Evolutionary conservation across 1,140 invertebrate species (phyloP).

Genomic region (Pseudomyrmex cubaensis): DNA sequence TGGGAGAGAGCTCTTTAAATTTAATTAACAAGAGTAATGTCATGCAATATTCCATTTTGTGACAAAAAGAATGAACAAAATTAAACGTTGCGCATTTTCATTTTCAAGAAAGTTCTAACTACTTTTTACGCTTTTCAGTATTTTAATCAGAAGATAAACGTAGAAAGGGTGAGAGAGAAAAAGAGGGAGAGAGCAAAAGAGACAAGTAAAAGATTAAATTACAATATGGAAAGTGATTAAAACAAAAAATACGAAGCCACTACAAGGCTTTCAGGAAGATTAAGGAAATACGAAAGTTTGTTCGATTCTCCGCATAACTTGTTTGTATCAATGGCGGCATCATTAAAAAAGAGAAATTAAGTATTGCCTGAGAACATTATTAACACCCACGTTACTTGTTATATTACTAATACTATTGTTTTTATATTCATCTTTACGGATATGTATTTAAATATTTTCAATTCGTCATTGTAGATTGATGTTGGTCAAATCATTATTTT

Average conservation of each 20-base stretch:
- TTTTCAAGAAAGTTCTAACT: conserved; percentile 31
- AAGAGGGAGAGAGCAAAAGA: background rate
- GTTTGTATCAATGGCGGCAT: background rate
- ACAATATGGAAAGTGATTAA: conserved; percentile 44
- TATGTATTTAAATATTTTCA: background rate
- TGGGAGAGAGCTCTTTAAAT: background rate
- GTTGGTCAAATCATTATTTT: no score
- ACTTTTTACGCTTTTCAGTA: conserved; percentile 33
- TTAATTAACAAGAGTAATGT: conserved; percentile 33
- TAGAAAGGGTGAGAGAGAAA: no score
- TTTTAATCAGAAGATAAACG: conserved; percentile 38
- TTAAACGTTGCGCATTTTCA: conserved; percentile 26
- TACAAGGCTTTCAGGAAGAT: background rate
- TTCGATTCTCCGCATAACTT: background rate
- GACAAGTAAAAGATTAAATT: conserved; percentile 16
- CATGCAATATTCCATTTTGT: background rate
- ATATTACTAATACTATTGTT: background rate
- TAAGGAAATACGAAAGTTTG: conserved; percentile 15
- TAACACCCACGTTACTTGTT: background rate
- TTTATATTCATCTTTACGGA: background rate
- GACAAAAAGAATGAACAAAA: background rate
- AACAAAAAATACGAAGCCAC: background rate
- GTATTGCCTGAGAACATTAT: conserved; percentile 10
- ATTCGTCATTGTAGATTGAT: background rate
- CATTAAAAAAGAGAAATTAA: background rate